Evolutionary conservation across 2,888 invertebrate genomes (phyloP).

Genomic region (Nymphalis polychloros): DNA sequence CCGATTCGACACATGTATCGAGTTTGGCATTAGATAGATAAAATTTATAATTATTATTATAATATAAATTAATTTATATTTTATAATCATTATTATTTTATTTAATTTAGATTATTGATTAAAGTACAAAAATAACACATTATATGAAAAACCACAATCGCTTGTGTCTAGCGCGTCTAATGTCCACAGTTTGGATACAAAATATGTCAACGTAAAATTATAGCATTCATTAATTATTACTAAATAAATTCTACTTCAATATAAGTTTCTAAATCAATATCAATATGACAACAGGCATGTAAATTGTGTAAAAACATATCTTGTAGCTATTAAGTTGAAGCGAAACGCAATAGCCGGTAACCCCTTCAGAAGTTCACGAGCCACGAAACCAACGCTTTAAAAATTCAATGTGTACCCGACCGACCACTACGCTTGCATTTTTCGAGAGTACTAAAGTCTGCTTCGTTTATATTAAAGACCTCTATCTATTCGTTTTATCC

Average conservation of each 20-base stretch:
- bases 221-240: too few relatives aligned
- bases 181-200: too few relatives aligned
- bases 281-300: too few relatives aligned
- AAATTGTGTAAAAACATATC: not conserved
- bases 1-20: not conserved
- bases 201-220: too few relatives aligned
- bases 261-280: too few relatives aligned
- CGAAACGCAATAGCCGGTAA: conserved; percentile 27
- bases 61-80: too few relatives aligned
- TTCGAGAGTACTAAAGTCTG: conserved; percentile 80
- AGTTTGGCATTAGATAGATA: not conserved
- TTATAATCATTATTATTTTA: too few relatives aligned
- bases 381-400: conserved; percentile 63
- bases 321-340: conserved; percentile 13
- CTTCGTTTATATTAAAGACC: conserved; percentile 82
- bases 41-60: not conserved
- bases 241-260: too few relatives aligned
- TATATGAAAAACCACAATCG: too few relatives aligned
- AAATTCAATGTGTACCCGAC: conserved; percentile 73
- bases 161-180: too few relatives aligned
- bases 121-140: too few relatives aligned
- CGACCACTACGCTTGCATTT: conserved; percentile 73
- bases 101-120: too few relatives aligned
- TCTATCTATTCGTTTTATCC: conserved; percentile 82
- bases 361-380: conserved; percentile 44